A percentile compares a stretch with the other conserved stretches of the same genome.
Evolutionary conservation across 2,888 invertebrate species (phyloP).

Genomic region (Celastrina argiolus): DNA sequence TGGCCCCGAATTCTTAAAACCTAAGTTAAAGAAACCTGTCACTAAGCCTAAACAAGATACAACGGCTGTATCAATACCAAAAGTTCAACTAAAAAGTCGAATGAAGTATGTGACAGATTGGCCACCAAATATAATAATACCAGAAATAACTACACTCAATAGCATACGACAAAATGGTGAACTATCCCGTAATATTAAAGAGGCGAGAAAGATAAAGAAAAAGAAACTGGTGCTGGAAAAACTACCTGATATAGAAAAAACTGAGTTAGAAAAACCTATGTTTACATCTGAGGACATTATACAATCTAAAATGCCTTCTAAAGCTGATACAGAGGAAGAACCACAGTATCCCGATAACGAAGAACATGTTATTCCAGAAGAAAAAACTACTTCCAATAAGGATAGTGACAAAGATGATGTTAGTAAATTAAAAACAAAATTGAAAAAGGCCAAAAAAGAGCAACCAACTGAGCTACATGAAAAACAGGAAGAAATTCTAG

Average conservation of each 20-base stretch:
- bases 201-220: constrained; percentile 81
- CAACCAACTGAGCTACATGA: constrained; percentile 35
- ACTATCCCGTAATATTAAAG: constrained; percentile 83
- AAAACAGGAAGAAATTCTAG: constrained; percentile 35
- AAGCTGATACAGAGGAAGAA: constrained; percentile 11
- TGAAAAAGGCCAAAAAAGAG: constrained; percentile 34
- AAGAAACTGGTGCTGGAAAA: constrained; percentile 77
- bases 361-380: background rate
- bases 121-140: constrained; percentile 77
- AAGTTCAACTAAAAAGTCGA: constrained; percentile 84
- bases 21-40: constrained; percentile 82
- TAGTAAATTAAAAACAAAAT: background rate
- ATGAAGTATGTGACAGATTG: constrained; percentile 80
- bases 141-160: constrained; percentile 72
- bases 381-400: background rate
- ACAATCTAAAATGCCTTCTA: constrained; percentile 2
- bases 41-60: constrained; percentile 68
- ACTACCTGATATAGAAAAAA: constrained; percentile 73
- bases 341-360: background rate
- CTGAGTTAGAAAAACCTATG: constrained; percentile 76
- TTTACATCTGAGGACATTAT: constrained; percentile 72
- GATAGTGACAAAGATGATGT: background rate
- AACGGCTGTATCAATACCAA: constrained; percentile 73
- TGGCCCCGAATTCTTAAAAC: constrained; percentile 80
- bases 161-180: constrained; percentile 81